A percentile compares a stretch with the other conserved stretches of the same genome.
Conservation (phyloP, 2,888 invertebrate genomes). For the Apamea sordens region DNA sequence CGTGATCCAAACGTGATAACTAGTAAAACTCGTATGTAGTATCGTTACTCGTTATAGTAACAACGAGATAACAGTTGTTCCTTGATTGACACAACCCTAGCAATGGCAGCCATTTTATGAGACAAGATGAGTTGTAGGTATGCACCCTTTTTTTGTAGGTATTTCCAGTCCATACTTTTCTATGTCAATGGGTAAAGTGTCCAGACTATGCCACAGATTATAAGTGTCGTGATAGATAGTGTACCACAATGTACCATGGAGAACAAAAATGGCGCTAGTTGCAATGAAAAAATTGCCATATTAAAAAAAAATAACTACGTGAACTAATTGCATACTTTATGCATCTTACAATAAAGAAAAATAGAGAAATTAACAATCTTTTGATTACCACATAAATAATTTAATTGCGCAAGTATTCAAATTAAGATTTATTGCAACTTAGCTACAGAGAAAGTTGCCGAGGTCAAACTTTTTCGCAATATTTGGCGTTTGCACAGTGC, state of each 20-base stretch:
- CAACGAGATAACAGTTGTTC: no score
- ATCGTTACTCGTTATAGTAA: no score
- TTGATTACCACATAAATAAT: neutral
- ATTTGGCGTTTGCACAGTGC: slow-evolving; percentile 19
- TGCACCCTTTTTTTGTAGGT: no score
- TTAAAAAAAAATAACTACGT: neutral
- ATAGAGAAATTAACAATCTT: neutral
- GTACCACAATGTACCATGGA: no score
- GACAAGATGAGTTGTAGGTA: no score
- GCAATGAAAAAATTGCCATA: neutral
- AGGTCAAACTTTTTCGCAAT: slow-evolving; percentile 51
- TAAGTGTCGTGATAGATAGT: no score
- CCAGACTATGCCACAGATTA: neutral
- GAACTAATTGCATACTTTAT: neutral
- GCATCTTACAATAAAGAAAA: neutral
- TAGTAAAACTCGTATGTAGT: no score
- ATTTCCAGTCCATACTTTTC: no score
- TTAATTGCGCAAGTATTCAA: neutral
- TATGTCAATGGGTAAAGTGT: no score
- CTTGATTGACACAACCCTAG: no score
- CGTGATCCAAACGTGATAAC: no score
- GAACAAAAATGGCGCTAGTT: slow-evolving; percentile 8
- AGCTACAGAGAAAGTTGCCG: slow-evolving; percentile 36
- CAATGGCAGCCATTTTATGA: no score
- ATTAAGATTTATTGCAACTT: slow-evolving; percentile 3